Evolutionary conservation across 2,797 vertebrate genomes (phyloP).

Genomic region (Gastrophryne carolinensis): DNA sequence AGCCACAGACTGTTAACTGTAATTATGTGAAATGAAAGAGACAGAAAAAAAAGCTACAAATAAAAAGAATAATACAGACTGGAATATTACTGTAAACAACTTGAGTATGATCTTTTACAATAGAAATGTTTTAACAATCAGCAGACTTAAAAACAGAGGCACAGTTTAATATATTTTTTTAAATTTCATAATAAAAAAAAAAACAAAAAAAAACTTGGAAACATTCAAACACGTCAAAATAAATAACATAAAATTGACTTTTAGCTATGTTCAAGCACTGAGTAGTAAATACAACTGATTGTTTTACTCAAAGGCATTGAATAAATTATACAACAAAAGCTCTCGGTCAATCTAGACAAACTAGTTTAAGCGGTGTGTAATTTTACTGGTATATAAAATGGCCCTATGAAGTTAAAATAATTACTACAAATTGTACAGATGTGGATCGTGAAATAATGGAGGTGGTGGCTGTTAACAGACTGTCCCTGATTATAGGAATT

Average conservation of each 20-base stretch:
- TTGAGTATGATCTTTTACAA: constrained; percentile 79
- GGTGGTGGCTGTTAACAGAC: constrained; percentile 78
- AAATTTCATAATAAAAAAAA: constrained; percentile 76
- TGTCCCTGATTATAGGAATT: constrained; percentile 81
- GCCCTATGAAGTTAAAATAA: constrained; percentile 69
- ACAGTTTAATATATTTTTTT: constrained; percentile 75
- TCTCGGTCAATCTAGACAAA: constrained; percentile 13
- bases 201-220: constrained; percentile 81
- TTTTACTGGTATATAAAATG: constrained; percentile 2
- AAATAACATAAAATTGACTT: constrained; percentile 67
- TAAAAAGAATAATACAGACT: constrained; percentile 70
- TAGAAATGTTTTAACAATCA: constrained; percentile 84
- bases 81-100: constrained; percentile 82
- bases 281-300: constrained; percentile 62
- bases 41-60: constrained; percentile 83
- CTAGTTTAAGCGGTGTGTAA: not conserved
- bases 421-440: constrained; percentile 79
- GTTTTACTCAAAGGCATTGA: constrained; percentile 64
- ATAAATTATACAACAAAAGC: constrained; percentile 1
- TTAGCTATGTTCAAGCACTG: constrained; percentile 68
- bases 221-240: constrained; percentile 88
- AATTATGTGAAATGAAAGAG: constrained; percentile 68
- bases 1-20: constrained; percentile 73
- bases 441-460: constrained; percentile 79
- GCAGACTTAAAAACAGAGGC: constrained; percentile 89